Conservation (phyloP, 1,140 invertebrate genomes). For the Reticulitermes speratus region DNA sequence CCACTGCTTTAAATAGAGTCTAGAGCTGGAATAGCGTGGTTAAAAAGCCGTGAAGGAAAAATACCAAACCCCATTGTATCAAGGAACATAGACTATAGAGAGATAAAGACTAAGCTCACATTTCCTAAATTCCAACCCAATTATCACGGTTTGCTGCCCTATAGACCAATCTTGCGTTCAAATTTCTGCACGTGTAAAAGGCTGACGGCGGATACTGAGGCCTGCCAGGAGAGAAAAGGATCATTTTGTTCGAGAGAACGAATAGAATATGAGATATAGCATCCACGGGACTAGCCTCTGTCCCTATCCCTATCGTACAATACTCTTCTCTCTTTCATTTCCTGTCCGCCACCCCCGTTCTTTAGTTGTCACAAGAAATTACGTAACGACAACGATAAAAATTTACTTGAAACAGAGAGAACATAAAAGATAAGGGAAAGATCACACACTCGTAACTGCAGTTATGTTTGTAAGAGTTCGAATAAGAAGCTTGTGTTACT, state of each 20-base stretch:
- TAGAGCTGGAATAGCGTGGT: too few species aligned
- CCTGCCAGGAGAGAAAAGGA: conserved; percentile 1
- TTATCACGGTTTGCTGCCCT: too few species aligned
- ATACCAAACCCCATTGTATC: too few species aligned
- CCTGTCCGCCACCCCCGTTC: background rate
- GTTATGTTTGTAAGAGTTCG: too few species aligned
- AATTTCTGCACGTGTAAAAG: background rate
- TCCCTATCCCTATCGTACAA: background rate
- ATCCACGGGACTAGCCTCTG: background rate
- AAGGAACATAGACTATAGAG: too few species aligned
- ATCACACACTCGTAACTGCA: too few species aligned
- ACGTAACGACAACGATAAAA: background rate
- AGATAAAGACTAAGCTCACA: too few species aligned
- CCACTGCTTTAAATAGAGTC: too few species aligned
- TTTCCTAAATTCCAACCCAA: too few species aligned
- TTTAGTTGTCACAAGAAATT: background rate
- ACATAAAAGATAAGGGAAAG: too few species aligned
- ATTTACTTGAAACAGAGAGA: background rate
- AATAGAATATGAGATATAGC: conserved; percentile 12
- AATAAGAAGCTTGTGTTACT: too few species aligned
- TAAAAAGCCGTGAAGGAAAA: too few species aligned
- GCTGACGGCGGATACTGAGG: background rate
- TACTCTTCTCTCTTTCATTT: background rate
- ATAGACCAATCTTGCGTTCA: background rate
- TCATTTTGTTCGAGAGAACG: background rate